Base-by-base conservation (phyloP, 1,140 invertebrate genomes). In the Drosophila parabipectinata region DNA sequence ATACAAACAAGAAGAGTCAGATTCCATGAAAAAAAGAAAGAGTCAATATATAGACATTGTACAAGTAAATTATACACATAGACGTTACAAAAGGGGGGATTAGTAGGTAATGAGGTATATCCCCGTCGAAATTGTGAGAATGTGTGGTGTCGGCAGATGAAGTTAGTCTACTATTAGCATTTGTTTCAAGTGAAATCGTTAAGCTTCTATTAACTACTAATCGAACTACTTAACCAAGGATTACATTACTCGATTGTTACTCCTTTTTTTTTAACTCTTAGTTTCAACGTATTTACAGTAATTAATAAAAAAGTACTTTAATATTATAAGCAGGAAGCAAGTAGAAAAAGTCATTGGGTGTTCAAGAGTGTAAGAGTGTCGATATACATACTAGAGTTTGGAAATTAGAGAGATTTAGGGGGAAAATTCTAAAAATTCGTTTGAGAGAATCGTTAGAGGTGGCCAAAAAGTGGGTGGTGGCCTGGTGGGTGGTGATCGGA, bases 211-310 rank as follows among this genome's bases (percentile, higher is more conserved):
- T 53, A 64, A 21, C 15, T 34, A 71, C 67, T 32, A 56, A 39
- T 69, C 64, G 44, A 71, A 71, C 67, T 71, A 71, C 64, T 50
- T 51, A 69, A 57, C 63, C 21, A 67, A 69, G 39, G 6, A 18
- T 55, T 69, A 68, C 63, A 56, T 69, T 68, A 69, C 63, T 69
- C 64, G 64, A 48, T 53, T 14, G 24, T 56, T 41, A 69, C 64
- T 45, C 7, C 12, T 53, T 32, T 12, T 4, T 18, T 37, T 32
- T 12, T 12, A 34, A n/a, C 21, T 37, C 8, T 8, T 15, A 10
- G 10, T 4, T 18, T 47, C 56, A 62, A 54, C 51, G 37, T 54
- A 62, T 62, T 62, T 62, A 62, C 59, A 58, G 30, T 14, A 52
- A 37, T 60, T 37, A 53, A 6, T 47, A 47, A 3, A 10, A 21